These are phyloP conservation scores for Cyclophora albipunctata DNA, from an alignment of 2,888 invertebrate species.

Conservation along the genomic window DNA sequence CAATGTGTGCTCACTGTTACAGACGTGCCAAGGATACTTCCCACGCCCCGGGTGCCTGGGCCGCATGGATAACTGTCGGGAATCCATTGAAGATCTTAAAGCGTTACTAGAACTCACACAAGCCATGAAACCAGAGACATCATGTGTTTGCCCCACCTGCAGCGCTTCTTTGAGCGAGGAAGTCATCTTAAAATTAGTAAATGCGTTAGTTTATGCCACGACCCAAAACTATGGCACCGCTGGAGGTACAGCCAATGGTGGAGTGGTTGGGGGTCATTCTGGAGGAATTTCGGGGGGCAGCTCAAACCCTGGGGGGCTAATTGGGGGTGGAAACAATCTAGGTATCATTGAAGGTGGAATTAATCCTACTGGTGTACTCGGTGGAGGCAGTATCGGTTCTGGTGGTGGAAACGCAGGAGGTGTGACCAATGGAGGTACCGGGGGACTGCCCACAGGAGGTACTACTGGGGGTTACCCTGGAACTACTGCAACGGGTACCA, in stretches of 20 bases:
- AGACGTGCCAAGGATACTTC: slow-evolving; percentile 31
- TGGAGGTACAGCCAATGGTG: slow-evolving; percentile 4
- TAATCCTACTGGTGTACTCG: not conserved
- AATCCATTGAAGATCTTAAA: slow-evolving; percentile 29
- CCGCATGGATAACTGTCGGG: slow-evolving; percentile 19
- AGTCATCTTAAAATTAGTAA: slow-evolving; percentile 49
- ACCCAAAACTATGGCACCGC: slow-evolving; percentile 31
- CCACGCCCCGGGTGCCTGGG: slow-evolving; percentile 9
- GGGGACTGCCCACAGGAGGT: not conserved
- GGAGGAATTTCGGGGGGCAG: not conserved
- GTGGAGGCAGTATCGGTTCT: slow-evolving; percentile 1
- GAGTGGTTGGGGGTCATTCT: slow-evolving; percentile 2
- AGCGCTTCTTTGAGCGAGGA: slow-evolving; percentile 35
- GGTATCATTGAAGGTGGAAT: not conserved
- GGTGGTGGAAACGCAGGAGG: slow-evolving; percentile 11
- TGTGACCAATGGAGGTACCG: not conserved
- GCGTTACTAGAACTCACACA: slow-evolving; percentile 24
- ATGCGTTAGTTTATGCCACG: slow-evolving; percentile 46
- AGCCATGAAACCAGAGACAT: slow-evolving; percentile 16
- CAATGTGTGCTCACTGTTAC: slow-evolving; percentile 1
- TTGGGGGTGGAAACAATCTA: not conserved
- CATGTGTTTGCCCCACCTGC: slow-evolving; percentile 3
- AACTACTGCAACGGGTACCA: not conserved
- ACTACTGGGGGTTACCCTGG: not conserved
- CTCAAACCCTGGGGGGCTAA: not conserved